Base-by-base conservation (phyloP, 2,113 vertebrate species). In the Australoheros scitulus region DNA sequence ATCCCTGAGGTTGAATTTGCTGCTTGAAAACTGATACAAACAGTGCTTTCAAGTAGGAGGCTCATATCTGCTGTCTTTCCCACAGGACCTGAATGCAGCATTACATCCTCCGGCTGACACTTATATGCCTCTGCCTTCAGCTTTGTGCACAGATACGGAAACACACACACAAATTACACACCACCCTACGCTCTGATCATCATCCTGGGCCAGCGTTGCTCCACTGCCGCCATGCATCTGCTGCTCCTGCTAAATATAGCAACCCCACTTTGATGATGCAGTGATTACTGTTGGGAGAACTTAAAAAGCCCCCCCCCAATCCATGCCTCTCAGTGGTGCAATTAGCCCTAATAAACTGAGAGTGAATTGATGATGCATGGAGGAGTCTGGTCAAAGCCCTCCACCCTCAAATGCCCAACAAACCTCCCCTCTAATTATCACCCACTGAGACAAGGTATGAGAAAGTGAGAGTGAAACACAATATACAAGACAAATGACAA, bases 221-320 rank as follows among this genome's bases (percentile, higher is more conserved):
- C 79, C 74, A 65, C 79, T 64, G 78, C 76, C 56, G 43, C 89
- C 76, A 55, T 89, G 83, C 81, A 90, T 89, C 92, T 88, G 77
- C 75, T 84, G 86, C 84, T 60, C 81, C 84, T 56, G 82, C 94
- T 95, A 95, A 95, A 96, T 90, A 95, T 95, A 95, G 87, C 76
- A 75, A 58, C 26, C 57, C 34, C 83, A 78, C 87, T 94, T 92
- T 92, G 90, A 94, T 93, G 94, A 93, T 94, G 93, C 90, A 92
- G 89, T 76, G 82, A 90, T 81, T 88, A 92, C 81, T 92, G 92
- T 79, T 87, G 86, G 92, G 92, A 94, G 88, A 84, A 80, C 70
- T 90, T 60, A 38, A 55, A 59, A 43, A 36, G 58, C 72, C 2
- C 55, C 60, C 38, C 74, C 41, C 52, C 13, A 24, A 29, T 65